phyloP scores from a whole-genome alignment of 23 tunicate genomes.

The Aplidium turbinatum region DNA sequence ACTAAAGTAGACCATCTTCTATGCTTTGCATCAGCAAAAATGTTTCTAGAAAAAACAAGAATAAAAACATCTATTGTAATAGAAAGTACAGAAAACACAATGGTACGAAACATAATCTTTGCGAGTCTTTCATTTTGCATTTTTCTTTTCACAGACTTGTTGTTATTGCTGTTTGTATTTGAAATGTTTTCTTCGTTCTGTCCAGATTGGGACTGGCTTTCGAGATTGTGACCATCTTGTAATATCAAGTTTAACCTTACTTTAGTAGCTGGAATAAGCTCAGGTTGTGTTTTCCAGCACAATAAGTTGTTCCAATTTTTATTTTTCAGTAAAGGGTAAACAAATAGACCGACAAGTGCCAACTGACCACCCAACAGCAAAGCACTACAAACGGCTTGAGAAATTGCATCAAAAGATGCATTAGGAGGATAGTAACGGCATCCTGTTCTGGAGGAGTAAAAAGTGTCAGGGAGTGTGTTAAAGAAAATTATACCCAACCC shows the following conservation, averaged over 20 bases:
- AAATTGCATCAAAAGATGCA: not conserved
- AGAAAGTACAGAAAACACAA: conserved; percentile 16
- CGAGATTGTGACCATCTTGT: too few species aligned
- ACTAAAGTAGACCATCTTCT: conserved; percentile 26
- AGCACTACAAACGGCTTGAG: not conserved
- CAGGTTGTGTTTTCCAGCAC: too few species aligned
- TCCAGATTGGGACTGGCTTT: too few species aligned
- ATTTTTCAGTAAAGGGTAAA: conserved; percentile 31
- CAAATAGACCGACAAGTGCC: conserved; percentile 17
- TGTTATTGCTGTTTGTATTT: not conserved
- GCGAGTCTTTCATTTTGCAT: not conserved
- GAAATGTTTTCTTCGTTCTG: not conserved
- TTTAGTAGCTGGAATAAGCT: too few species aligned
- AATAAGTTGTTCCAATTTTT: not conserved
- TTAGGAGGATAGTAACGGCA: conserved; percentile 12
- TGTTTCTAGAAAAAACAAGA: not conserved
- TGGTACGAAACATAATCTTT: conserved; percentile 15
- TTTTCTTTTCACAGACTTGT: not conserved
- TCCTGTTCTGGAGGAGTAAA: not conserved
- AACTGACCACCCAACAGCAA: conserved; percentile 13
- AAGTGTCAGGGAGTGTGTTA: not conserved
- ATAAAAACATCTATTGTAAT: conserved; percentile 13
- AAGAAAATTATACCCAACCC: conserved; percentile 4
- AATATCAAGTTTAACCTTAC: too few species aligned
- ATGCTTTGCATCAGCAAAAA: not conserved